phyloP scores from a whole-genome alignment of 2,797 vertebrate species.

The Acanthopagrus latus region DNA sequence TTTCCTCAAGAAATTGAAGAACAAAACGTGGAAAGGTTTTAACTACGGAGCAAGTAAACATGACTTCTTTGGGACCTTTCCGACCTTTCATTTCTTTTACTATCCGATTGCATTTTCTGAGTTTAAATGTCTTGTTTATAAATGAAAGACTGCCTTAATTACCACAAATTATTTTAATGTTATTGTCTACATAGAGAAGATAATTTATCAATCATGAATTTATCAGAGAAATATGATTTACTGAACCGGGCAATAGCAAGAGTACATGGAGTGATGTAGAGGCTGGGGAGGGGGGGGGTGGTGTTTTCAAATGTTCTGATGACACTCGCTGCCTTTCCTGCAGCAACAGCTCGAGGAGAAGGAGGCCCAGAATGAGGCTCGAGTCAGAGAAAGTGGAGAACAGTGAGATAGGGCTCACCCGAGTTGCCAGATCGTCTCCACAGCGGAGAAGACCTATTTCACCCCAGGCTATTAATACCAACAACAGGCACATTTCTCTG shows the following conservation, averaged over 20 bases:
- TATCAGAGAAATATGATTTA: conserved; percentile 67
- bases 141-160: conserved; percentile 86
- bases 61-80: conserved; percentile 68
- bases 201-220: conserved; percentile 76
- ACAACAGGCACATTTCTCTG: conserved; percentile 56
- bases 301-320: conserved; percentile 24
- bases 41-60: conserved; percentile 55
- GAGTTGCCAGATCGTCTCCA: conserved; percentile 61
- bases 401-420: conserved; percentile 58
- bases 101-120: conserved; percentile 58
- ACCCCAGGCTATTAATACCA: conserved; percentile 72
- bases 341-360: conserved; percentile 27
- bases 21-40: conserved; percentile 59
- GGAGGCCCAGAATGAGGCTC: conserved; percentile 7
- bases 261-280: conserved; percentile 20
- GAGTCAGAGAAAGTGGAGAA: conserved; percentile 19
- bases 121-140: conserved; percentile 74
- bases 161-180: conserved; percentile 75
- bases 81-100: conserved; percentile 62
- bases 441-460: conserved; percentile 67
- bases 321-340: conserved; percentile 15
- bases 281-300: background rate
- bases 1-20: conserved; percentile 62
- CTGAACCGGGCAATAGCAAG: conserved; percentile 32
- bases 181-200: conserved; percentile 78